These are phyloP conservation scores for Erethizon dorsatum DNA, from an alignment of 2,797 vertebrate genomes.

Conservation along the genomic window DNA sequence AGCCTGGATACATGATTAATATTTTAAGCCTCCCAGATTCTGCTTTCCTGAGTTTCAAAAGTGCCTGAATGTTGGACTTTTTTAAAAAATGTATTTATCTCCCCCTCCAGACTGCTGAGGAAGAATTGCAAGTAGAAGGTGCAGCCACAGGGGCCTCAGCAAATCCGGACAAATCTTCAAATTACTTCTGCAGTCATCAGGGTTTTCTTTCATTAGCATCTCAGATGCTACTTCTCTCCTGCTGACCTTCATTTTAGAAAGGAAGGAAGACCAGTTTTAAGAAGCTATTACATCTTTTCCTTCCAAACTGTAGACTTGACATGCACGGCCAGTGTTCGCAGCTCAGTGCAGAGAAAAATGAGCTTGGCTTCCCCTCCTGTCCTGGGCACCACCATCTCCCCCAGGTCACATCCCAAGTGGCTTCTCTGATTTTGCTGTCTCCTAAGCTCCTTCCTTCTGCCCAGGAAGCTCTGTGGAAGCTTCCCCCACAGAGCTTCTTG, in stretches of 20 bases:
- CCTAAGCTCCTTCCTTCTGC: not conserved
- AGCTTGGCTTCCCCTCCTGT: not conserved
- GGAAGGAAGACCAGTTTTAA: conserved; percentile 43
- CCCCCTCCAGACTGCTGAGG: conserved; percentile 78
- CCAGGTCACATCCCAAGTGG: not conserved
- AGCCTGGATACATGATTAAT: conserved; percentile 72
- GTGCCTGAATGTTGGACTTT: conserved; percentile 77
- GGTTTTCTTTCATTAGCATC: conserved; percentile 85
- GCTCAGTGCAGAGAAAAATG: not conserved
- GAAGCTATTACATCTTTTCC: conserved; percentile 28
- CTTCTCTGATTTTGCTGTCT: no score
- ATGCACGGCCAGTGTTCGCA: not conserved
- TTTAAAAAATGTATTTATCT: conserved; percentile 83
- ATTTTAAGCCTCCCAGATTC: conserved; percentile 78
- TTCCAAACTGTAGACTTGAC: conserved; percentile 33
- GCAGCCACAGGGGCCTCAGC: conserved; percentile 78
- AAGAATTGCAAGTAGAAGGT: conserved; percentile 82
- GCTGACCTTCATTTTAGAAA: conserved; percentile 75
- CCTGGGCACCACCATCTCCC: not conserved
- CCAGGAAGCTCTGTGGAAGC: not conserved
- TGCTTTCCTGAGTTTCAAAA: conserved; percentile 73
- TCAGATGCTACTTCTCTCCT: conserved; percentile 74
- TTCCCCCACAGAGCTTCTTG: not conserved
- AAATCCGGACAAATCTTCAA: conserved; percentile 87
- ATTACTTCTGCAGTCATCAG: conserved; percentile 86